phyloP scores from a whole-genome alignment of 2,113 vertebrate genomes.

The Seriola dumerili region DNA sequence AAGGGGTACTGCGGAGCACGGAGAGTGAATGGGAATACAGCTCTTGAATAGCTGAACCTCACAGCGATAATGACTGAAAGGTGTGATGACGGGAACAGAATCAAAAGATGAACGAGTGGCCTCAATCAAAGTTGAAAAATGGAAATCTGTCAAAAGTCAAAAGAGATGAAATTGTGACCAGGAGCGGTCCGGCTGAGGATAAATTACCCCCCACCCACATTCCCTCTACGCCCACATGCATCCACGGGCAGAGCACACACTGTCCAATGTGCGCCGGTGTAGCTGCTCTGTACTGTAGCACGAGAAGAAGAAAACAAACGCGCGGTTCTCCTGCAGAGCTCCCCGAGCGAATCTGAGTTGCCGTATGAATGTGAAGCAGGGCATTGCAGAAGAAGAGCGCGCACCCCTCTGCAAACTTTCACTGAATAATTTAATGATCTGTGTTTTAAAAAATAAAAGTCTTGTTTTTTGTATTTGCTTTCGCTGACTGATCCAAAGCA shows the following conservation, averaged over 20 bases:
- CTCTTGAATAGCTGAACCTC: slow-evolving; percentile 44
- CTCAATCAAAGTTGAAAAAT: slow-evolving; percentile 32
- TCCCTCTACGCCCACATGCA: not conserved
- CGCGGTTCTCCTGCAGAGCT: slow-evolving; percentile 47
- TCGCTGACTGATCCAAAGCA: slow-evolving; percentile 22
- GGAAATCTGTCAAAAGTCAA: slow-evolving; percentile 15
- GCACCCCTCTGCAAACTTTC: slow-evolving; percentile 59
- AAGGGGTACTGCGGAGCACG: slow-evolving; percentile 35
- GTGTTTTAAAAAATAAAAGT: slow-evolving; percentile 41
- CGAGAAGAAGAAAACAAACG: slow-evolving; percentile 34
- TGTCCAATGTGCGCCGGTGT: slow-evolving; percentile 6
- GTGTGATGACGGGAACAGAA: slow-evolving; percentile 24
- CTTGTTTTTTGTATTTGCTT: slow-evolving; percentile 30
- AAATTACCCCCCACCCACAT: not conserved
- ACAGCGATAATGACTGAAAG: slow-evolving; percentile 55
- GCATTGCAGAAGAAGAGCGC: slow-evolving; percentile 42
- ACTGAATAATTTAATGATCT: slow-evolving; percentile 72
- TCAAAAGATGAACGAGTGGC: slow-evolving; percentile 40
- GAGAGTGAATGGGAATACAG: slow-evolving; percentile 36
- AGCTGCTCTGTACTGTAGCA: slow-evolving; percentile 33
- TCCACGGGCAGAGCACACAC: not conserved
- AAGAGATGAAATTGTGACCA: slow-evolving; percentile 17
- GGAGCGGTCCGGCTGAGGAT: not conserved
- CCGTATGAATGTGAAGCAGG: slow-evolving; percentile 60
- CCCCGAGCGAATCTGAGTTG: slow-evolving; percentile 28